A percentile compares a stretch with the other conserved stretches of the same genome.
phyloP scores from a whole-genome alignment of 2,113 vertebrate genomes.

The Neolamprologus kungweensis region DNA sequence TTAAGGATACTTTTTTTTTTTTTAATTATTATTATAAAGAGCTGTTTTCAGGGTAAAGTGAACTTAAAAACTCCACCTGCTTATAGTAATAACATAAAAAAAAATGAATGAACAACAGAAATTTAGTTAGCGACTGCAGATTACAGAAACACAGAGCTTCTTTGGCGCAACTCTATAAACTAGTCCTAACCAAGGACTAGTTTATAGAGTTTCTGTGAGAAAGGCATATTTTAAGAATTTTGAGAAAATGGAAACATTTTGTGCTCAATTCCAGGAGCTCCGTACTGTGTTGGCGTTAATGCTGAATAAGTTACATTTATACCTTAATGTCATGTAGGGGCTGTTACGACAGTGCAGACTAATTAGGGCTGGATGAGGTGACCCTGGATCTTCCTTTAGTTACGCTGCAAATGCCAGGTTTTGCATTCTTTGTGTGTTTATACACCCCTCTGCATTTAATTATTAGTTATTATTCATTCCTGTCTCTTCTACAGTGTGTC shows the following conservation, averaged over 20 bases:
- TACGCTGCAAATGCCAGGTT: neutral
- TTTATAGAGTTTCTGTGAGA: neutral
- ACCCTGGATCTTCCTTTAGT: neutral
- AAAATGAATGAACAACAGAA: neutral
- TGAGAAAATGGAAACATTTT: neutral
- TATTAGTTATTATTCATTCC: neutral
- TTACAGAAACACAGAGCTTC: neutral
- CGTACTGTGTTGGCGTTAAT: neutral
- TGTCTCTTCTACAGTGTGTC: neutral
- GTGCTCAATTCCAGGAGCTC: neutral
- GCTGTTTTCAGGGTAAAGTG: neutral
- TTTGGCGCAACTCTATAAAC: accelerated
- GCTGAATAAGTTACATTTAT: neutral
- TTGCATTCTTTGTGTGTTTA: neutral
- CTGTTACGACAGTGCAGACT: neutral
- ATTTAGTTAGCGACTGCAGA: neutral
- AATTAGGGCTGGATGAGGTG: neutral
- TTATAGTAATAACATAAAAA: neutral
- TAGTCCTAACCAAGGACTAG: neutral
- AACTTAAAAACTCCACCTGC: neutral
- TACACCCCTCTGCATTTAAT: neutral
- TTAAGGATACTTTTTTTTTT: neutral
- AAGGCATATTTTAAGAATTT: neutral
- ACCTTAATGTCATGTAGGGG: neutral
- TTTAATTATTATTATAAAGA: neutral